These are phyloP conservation scores for Tipula helvola DNA, from an alignment of 2,888 invertebrate species.

Conservation along the genomic window DNA sequence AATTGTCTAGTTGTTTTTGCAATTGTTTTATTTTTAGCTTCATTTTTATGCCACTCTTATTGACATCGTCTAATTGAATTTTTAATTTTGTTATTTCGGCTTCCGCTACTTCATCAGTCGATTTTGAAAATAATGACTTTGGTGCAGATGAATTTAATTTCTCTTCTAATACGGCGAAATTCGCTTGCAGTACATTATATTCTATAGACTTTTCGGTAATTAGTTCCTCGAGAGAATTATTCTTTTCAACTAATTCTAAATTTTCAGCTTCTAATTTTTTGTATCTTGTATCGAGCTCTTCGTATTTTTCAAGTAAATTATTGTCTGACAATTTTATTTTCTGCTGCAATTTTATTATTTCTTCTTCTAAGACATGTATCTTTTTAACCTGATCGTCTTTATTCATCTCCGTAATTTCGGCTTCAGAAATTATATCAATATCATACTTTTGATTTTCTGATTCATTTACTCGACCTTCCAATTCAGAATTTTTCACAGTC, in stretches of 20 bases:
- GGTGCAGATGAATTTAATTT: conserved; percentile 26
- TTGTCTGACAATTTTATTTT: conserved; percentile 17
- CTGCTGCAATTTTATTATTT: conserved; percentile 39
- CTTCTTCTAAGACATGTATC: conserved; percentile 41
- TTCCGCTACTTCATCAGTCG: conserved; percentile 23
- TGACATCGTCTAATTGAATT: conserved; percentile 58
- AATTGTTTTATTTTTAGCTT: conserved; percentile 62
- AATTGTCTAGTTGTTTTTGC: conserved; percentile 58
- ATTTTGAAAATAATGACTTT: conserved; percentile 27
- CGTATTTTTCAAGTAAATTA: conserved; percentile 16
- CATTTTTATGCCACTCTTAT: conserved; percentile 63
- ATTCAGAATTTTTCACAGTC: conserved; percentile 37
- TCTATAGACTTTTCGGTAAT: conserved; percentile 43
- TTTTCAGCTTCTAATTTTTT: neutral
- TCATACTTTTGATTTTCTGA: conserved; percentile 28
- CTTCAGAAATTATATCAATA: conserved; percentile 18
- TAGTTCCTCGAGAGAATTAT: conserved; percentile 37
- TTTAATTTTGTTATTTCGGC: conserved; percentile 41
- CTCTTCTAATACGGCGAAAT: conserved; percentile 31
- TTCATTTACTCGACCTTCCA: conserved; percentile 25
- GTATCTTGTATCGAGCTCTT: neutral
- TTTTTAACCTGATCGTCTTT: conserved; percentile 37
- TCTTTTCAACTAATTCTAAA: conserved; percentile 19
- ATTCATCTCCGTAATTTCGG: conserved; percentile 16
- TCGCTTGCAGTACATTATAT: conserved; percentile 37